A percentile compares a stretch with the other conserved stretches of the same genome.
Evolutionary conservation across 2,888 invertebrate genomes (phyloP).

Genomic region (Acrocera orbiculus): DNA sequence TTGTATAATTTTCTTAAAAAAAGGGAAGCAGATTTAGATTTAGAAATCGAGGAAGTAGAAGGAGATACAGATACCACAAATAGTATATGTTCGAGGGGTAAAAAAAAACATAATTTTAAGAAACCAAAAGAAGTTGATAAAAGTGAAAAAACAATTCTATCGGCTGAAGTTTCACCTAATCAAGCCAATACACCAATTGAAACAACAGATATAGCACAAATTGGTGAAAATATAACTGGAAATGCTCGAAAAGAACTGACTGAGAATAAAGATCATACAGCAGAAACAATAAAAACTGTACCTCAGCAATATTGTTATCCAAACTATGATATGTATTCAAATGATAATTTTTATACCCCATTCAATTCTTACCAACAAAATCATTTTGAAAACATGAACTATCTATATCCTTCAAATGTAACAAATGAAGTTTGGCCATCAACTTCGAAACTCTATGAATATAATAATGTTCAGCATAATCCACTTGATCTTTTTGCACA

Average conservation of each 20-base stretch:
- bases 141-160: constrained; percentile 24
- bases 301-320: too few relatives aligned
- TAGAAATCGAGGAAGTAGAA: constrained; percentile 65
- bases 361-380: constrained; percentile 6
- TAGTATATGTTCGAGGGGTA: constrained; percentile 2
- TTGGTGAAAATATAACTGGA: too few relatives aligned
- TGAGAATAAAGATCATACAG: neutral
- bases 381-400: too few relatives aligned
- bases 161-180: constrained; percentile 36
- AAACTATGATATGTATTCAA: constrained; percentile 8
- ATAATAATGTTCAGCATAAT: neutral
- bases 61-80: constrained; percentile 1
- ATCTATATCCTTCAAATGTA: too few relatives aligned
- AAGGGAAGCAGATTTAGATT: constrained; percentile 56
- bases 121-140: constrained; percentile 13
- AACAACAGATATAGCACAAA: too few relatives aligned
- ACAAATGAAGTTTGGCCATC: too few relatives aligned
- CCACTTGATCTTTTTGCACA: constrained; percentile 3
- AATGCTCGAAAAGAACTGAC: constrained; percentile 8
- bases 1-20: constrained; percentile 74
- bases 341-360: constrained; percentile 3
- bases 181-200: neutral
- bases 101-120: constrained; percentile 11
- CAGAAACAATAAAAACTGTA: neutral
- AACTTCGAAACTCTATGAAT: too few relatives aligned